Evolutionary conservation across 2,797 vertebrate genomes (phyloP).

Genomic region (Nasua narica): DNA sequence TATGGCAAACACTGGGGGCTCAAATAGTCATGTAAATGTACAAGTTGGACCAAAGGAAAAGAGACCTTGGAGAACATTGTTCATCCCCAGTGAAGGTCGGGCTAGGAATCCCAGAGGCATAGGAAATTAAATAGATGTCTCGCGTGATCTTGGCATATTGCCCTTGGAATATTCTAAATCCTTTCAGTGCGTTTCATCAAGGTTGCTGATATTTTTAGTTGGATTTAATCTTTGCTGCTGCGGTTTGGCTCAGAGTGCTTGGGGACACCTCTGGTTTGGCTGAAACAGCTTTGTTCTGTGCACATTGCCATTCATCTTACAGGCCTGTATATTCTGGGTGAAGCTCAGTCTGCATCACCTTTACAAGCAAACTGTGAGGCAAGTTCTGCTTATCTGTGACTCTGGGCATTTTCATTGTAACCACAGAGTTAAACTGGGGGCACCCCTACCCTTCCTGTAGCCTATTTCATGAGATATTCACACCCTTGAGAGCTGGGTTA

Average conservation of each 20-base stretch:
- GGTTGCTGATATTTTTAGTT: constrained; percentile 50
- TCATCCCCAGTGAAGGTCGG: neutral
- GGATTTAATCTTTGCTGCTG: constrained; percentile 41
- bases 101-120: constrained; percentile 15
- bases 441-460: neutral
- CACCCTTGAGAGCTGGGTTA: neutral
- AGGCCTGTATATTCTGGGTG: neutral
- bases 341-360: neutral
- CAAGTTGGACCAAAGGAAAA: neutral
- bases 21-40: neutral
- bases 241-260: constrained; percentile 16
- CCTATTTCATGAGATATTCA: neutral
- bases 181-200: constrained; percentile 45
- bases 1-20: neutral
- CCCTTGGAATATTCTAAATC: constrained; percentile 54
- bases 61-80: neutral
- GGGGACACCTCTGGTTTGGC: neutral
- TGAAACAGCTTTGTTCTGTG: constrained; percentile 40
- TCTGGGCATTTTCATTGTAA: constrained; percentile 16
- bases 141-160: neutral
- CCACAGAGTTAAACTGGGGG: neutral
- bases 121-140: constrained; percentile 36
- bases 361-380: neutral
- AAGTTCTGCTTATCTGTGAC: neutral
- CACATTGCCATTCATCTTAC: constrained; percentile 16